A percentile compares a stretch with the other conserved stretches of the same genome.
Conservation (phyloP, 64 coral and sea anemone species). For the Porites australiensis region DNA sequence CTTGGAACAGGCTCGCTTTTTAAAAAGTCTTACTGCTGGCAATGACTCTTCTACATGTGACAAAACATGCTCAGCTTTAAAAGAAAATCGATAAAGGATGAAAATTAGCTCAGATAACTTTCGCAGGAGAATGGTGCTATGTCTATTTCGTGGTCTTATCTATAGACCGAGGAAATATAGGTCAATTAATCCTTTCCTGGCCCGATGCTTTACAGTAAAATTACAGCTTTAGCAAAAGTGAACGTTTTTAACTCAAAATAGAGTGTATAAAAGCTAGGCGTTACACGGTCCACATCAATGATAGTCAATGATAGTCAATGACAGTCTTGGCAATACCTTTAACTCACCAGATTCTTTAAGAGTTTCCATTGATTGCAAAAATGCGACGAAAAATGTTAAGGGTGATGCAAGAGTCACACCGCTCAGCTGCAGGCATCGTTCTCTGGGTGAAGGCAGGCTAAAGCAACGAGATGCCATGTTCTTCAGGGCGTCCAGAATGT, state of each 20-base stretch:
- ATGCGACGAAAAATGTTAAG: slow-evolving; percentile 18
- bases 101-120: too few species aligned
- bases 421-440: slow-evolving; percentile 6
- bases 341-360: slow-evolving; percentile 24
- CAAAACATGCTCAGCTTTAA: slow-evolving; percentile 8
- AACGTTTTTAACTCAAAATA: too few species aligned
- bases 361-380: background rate
- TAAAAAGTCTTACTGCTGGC: slow-evolving; percentile 23
- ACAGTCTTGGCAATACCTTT: too few species aligned
- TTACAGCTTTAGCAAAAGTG: too few species aligned
- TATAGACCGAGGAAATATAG: too few species aligned
- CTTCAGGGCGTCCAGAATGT: slow-evolving; percentile 9
- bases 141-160: too few species aligned
- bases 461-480: slow-evolving; percentile 19
- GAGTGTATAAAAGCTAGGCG: too few species aligned
- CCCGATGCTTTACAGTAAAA: too few species aligned
- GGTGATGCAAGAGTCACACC: slow-evolving; percentile 32
- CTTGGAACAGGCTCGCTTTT: slow-evolving; percentile 19
- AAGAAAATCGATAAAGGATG: background rate
- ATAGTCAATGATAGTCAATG: too few species aligned
- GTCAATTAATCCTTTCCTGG: too few species aligned
- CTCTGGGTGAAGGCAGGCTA: background rate
- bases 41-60: slow-evolving; percentile 7
- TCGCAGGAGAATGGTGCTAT: background rate
- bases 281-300: too few species aligned